A percentile compares a stretch with the other conserved stretches of the same genome.
phyloP scores from a whole-genome alignment of 1,140 invertebrate species.

The Listronotus oregonensis region DNA sequence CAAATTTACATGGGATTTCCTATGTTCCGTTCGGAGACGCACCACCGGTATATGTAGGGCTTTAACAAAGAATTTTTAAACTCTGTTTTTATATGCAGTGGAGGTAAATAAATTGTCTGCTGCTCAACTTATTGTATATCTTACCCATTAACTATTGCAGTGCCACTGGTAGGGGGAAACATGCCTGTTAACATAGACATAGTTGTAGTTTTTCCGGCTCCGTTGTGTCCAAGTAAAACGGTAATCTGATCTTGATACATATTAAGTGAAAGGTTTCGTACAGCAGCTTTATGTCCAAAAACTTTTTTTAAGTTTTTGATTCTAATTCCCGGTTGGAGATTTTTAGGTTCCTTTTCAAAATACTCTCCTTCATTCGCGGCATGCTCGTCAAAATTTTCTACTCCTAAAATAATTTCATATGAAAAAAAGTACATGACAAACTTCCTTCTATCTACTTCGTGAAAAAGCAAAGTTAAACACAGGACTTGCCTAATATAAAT shows the following conservation, averaged over 20 bases:
- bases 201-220: slow-evolving; percentile 73
- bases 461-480: no score
- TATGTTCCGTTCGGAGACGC: no score
- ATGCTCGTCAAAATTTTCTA: slow-evolving; percentile 31
- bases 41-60: no score
- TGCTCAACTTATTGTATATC: no score
- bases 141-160: slow-evolving; percentile 69
- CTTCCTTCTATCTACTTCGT: no score
- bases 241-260: slow-evolving; percentile 71
- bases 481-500: no score
- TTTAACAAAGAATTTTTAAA: no score
- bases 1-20: no score
- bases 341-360: slow-evolving; percentile 42
- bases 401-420: slow-evolving; percentile 12
- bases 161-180: slow-evolving; percentile 69
- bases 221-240: slow-evolving; percentile 80
- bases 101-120: no score
- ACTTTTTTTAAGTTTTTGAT: slow-evolving; percentile 68
- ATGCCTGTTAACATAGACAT: slow-evolving; percentile 82
- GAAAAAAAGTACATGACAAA: no score
- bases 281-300: slow-evolving; percentile 64
- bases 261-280: slow-evolving; percentile 63
- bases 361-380: slow-evolving; percentile 32
- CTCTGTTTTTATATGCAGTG: no score
- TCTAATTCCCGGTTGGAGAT: slow-evolving; percentile 63